Percentiles rank a stretch among this genome's conserved stretches.
These are phyloP conservation scores for Agrotis ipsilon DNA, from an alignment of 2,888 invertebrate genomes.

Conservation along the genomic window DNA sequence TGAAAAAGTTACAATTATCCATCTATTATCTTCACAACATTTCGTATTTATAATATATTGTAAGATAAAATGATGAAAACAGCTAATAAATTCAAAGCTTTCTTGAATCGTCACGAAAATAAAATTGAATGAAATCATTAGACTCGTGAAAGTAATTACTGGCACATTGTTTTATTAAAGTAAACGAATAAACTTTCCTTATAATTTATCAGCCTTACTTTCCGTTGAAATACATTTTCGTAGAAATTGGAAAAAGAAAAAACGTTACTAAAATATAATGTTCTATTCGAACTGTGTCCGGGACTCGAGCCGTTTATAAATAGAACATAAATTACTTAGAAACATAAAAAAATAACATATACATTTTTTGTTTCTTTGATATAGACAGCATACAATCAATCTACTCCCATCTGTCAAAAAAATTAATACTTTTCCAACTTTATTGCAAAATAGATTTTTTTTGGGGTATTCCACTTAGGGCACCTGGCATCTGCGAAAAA, in stretches of 20 bases:
- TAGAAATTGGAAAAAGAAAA: conserved; percentile 6
- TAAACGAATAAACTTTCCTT: conserved; percentile 29
- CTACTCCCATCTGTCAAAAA: too few species aligned
- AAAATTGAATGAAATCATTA: conserved; percentile 12
- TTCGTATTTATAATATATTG: too few species aligned
- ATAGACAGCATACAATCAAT: too few species aligned
- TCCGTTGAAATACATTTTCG: conserved; percentile 14
- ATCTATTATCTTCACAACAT: too few species aligned
- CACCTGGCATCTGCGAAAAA: too few species aligned
- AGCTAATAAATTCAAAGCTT: background rate
- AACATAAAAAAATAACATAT: too few species aligned
- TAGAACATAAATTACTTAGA: background rate
- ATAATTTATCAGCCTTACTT: conserved; percentile 21
- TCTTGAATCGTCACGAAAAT: conserved; percentile 2
- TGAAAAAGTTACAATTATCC: too few species aligned
- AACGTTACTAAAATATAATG: conserved; percentile 7
- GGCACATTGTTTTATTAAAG: conserved; percentile 34
- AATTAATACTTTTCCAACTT: too few species aligned
- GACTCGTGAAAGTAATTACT: conserved; percentile 23
- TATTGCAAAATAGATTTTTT: too few species aligned
- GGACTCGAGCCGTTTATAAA: background rate
- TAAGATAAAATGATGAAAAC: too few species aligned
- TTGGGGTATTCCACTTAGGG: too few species aligned
- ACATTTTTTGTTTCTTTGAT: too few species aligned
- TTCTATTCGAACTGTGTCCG: background rate